Conservation (phyloP, 1,140 invertebrate species). For the Prorops nasuta region DNA sequence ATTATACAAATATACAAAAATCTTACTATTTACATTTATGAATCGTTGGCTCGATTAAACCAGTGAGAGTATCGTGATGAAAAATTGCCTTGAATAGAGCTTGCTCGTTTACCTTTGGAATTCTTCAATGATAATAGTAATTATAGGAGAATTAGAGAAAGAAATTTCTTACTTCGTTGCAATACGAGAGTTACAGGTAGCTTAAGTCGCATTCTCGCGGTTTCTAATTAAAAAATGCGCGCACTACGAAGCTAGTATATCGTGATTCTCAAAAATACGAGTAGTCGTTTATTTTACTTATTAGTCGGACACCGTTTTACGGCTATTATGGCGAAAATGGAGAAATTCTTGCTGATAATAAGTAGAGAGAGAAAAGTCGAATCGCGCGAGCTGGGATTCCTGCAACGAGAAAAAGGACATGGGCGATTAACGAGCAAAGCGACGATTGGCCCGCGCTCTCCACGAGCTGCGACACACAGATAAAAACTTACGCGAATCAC, state of each 20-base stretch:
- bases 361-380: slow-evolving; percentile 32
- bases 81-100: slow-evolving; percentile 15
- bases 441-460: not conserved
- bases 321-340: slow-evolving; percentile 30
- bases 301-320: slow-evolving; percentile 21
- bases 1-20: slow-evolving; percentile 37
- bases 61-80: too few relatives aligned
- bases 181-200: slow-evolving; percentile 31
- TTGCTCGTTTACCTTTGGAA: slow-evolving; percentile 1
- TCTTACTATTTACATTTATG: slow-evolving; percentile 31
- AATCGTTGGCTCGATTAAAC: slow-evolving; percentile 21
- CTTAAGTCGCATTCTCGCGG: slow-evolving; percentile 14
- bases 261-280: slow-evolving; percentile 36
- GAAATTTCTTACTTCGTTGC: slow-evolving; percentile 29
- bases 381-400: slow-evolving; percentile 19
- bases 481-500: slow-evolving; percentile 18
- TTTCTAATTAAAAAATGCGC: slow-evolving; percentile 10
- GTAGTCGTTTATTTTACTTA: slow-evolving; percentile 28
- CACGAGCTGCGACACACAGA: slow-evolving; percentile 2
- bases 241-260: slow-evolving; percentile 36
- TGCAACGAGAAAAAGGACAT: slow-evolving; percentile 18
- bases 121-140: too few relatives aligned
- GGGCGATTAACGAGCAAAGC: slow-evolving; percentile 2
- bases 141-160: slow-evolving; percentile 32
- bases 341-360: slow-evolving; percentile 35